Evolutionary conservation across 2,797 vertebrate species (phyloP), one percentile per base, ranked within the genome.

Genomic region (Molossus alvarezi): DNA sequence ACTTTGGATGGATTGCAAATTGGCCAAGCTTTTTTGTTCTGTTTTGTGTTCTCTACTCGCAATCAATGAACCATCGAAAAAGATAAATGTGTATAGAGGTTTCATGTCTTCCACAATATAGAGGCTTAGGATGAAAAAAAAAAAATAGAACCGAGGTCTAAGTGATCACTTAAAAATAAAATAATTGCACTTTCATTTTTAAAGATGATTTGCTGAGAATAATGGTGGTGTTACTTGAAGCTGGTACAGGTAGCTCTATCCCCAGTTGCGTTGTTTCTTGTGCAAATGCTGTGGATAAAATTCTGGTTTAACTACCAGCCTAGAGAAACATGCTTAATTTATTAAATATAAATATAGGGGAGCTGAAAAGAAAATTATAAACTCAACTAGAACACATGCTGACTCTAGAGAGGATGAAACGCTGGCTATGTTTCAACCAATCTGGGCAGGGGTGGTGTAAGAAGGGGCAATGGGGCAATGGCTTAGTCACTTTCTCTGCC

Each of bases 111-210:
- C 41, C 25, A 73, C 18, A 91, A 25, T 10, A 33, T 3, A 88
- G 55, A 73, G 53, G 11, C 25, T 90, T 89, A 86, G 57, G 4
- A 60, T 84, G 37, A 85, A 29, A 90, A 90, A 88, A 82, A 76
- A 11, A 29, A 90, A 90, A 88, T 77, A 76, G 65, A 67, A 84
- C 33, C 21, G 80, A 88, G 21, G 25, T 69, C 27, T n/a, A 91
- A 95, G 25, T 33, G 48, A 60, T 88, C 64, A 83, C 80, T 64
- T 58, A 71, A 90, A 95, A 95, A 96, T 65, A 64, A 86, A 89
- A 71, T 55, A 82, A 33, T 90, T 71, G 7, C 9, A 73, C n/a
- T 92, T 90, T 72, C 73, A 76, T 60, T 14, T 89, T 83, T 45
- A 81, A 93, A 79, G 55, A 60, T 57, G 60, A 90, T 94, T 93